These are phyloP conservation scores for Dendrocincla fuliginosa DNA, from an alignment of 2,797 vertebrate genomes.

Conservation along the genomic window DNA sequence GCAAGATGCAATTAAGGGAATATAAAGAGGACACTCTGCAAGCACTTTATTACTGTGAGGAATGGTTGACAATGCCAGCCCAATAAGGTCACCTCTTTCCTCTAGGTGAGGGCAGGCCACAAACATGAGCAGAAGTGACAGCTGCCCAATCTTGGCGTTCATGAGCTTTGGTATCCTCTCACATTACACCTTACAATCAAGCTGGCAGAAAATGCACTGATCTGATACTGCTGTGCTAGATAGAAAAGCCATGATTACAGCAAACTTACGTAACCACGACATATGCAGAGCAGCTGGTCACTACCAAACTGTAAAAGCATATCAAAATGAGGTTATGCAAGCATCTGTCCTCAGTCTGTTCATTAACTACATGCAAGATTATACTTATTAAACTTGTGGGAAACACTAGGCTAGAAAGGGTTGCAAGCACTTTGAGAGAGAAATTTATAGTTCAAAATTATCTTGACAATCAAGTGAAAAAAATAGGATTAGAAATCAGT, in stretches of 20 bases:
- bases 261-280: background rate
- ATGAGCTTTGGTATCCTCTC: background rate
- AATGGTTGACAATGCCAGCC: background rate
- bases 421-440: background rate
- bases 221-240: background rate
- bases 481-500: background rate
- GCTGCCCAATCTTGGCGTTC: background rate
- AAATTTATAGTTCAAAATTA: background rate
- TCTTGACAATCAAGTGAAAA: background rate
- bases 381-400: background rate
- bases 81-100: background rate
- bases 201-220: background rate
- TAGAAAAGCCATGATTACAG: background rate
- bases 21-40: background rate
- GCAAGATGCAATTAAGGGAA: background rate
- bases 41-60: accelerated
- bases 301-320: conserved; percentile 11
- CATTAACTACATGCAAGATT: conserved; percentile 19
- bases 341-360: conserved; percentile 36
- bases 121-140: background rate
- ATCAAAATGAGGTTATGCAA: conserved; percentile 11
- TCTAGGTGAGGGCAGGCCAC: background rate
- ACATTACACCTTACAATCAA: background rate
- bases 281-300: conserved; percentile 48
- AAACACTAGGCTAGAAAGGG: background rate